These are phyloP conservation scores for Sycophaga agraensis DNA, from an alignment of 1,140 invertebrate genomes.

Conservation along the genomic window DNA sequence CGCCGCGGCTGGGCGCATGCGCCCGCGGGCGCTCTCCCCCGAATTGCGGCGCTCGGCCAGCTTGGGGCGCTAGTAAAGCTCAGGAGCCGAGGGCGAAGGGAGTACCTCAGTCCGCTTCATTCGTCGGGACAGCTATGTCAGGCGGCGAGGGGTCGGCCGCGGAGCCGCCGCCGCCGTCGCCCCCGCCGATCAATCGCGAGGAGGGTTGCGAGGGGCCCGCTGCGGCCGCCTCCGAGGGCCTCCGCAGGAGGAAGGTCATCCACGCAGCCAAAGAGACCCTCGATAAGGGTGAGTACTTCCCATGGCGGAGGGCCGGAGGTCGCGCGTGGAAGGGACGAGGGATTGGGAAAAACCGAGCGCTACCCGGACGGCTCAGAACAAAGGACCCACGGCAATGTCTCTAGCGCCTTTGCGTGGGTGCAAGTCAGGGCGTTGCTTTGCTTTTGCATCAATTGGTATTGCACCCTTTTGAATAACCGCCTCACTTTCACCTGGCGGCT, in stretches of 20 bases:
- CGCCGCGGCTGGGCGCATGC: too few species aligned
- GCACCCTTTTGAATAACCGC: too few species aligned
- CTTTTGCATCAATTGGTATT: too few species aligned
- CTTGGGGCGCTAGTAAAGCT: conserved; percentile 46
- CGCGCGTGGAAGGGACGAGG: too few species aligned
- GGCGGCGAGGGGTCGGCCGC: conserved; percentile 55
- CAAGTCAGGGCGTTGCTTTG: too few species aligned
- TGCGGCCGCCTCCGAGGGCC: conserved; percentile 32
- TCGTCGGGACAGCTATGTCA: conserved; percentile 48
- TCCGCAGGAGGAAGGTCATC: conserved; percentile 62
- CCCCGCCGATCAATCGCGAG: conserved; percentile 44
- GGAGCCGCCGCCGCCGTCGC: not conserved
- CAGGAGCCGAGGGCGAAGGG: conserved; percentile 50
- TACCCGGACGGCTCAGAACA: too few species aligned
- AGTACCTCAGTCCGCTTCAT: conserved; percentile 40
- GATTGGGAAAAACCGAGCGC: too few species aligned
- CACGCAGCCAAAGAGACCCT: conserved; percentile 65
- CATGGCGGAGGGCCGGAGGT: not conserved
- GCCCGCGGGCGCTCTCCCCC: too few species aligned
- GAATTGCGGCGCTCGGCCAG: not conserved
- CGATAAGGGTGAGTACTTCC: conserved; percentile 60
- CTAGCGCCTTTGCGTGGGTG: too few species aligned
- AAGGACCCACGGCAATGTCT: too few species aligned
- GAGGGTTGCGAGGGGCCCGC: conserved; percentile 33
- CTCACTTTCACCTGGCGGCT: too few species aligned